Percentiles rank a stretch among this genome's conserved stretches.
phyloP scores from a whole-genome alignment of 2,888 invertebrate species.

The Cenopis cana region DNA sequence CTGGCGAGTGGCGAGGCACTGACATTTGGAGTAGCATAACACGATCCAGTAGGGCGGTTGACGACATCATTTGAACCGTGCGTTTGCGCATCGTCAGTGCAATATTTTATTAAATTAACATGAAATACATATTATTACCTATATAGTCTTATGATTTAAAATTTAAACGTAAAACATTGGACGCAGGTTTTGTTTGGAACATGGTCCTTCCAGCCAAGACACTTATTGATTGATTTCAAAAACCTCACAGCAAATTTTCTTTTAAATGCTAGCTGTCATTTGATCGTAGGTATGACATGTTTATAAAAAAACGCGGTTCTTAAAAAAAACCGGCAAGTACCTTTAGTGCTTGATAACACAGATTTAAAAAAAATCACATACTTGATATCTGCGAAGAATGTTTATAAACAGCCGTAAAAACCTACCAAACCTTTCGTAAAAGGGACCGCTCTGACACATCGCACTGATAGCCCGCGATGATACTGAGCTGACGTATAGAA shows the following conservation, averaged over 20 bases:
- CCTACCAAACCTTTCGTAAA: conserved; percentile 67
- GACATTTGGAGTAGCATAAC: conserved; percentile 73
- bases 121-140: not conserved
- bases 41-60: conserved; percentile 66
- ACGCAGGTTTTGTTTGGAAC: too few relatives aligned
- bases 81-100: conserved; percentile 55
- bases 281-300: too few relatives aligned
- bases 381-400: conserved; percentile 6
- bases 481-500: conserved; percentile 50
- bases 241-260: not conserved
- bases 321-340: too few relatives aligned
- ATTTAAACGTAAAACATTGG: not conserved
- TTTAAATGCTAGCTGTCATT: not conserved
- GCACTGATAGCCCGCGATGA: conserved; percentile 63
- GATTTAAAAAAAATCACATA: not conserved
- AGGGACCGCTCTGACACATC: conserved; percentile 69
- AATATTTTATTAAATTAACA: conserved; percentile 16
- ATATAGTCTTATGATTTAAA: not conserved
- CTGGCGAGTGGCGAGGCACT: conserved; percentile 61
- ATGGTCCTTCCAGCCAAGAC: too few relatives aligned
- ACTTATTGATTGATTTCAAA: not conserved
- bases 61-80: conserved; percentile 77
- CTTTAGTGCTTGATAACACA: too few relatives aligned
- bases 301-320: not conserved
- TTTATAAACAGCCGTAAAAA: conserved; percentile 49